Conservation (phyloP, 2,888 invertebrate genomes). For the Oscheius sp. region DNA sequence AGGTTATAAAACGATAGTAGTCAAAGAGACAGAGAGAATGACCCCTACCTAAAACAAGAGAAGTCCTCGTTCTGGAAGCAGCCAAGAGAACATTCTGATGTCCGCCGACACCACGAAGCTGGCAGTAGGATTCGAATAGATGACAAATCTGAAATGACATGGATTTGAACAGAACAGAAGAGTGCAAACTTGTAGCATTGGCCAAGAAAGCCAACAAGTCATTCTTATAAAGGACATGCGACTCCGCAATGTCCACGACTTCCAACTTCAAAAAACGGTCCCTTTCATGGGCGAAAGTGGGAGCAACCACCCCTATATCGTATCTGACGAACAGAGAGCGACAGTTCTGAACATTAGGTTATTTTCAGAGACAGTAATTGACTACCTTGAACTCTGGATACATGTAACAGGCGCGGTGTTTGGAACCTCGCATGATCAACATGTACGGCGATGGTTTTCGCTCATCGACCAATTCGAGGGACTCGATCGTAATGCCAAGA, state of each 20-base stretch:
- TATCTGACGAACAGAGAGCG: slow-evolving; percentile 46
- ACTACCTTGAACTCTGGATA: slow-evolving; percentile 56
- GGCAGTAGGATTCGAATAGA: slow-evolving; percentile 49
- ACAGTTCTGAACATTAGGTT: slow-evolving; percentile 46
- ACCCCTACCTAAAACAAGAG: slow-evolving; percentile 49
- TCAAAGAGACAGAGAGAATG: not conserved
- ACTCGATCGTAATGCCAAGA: slow-evolving; percentile 43
- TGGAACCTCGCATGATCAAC: slow-evolving; percentile 48
- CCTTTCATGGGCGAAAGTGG: slow-evolving; percentile 51
- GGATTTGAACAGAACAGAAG: too few species aligned
- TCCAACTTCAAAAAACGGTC: slow-evolving; percentile 46
- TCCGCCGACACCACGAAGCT: slow-evolving; percentile 43
- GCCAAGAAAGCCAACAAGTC: slow-evolving; percentile 49
- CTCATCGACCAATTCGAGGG: slow-evolving; percentile 44
- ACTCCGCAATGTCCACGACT: slow-evolving; percentile 46
- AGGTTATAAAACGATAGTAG: not conserved
- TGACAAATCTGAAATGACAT: slow-evolving; percentile 37
- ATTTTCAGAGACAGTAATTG: not conserved
- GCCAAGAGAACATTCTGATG: slow-evolving; percentile 46
- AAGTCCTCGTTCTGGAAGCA: slow-evolving; percentile 53
- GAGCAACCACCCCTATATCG: slow-evolving; percentile 55
- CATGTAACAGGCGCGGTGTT: slow-evolving; percentile 50
- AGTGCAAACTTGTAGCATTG: slow-evolving; percentile 44
- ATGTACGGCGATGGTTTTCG: slow-evolving; percentile 55
- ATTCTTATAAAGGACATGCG: slow-evolving; percentile 53